phyloP scores from a whole-genome alignment of 2,113 vertebrate genomes.

The Seriola quinqueradiata region DNA sequence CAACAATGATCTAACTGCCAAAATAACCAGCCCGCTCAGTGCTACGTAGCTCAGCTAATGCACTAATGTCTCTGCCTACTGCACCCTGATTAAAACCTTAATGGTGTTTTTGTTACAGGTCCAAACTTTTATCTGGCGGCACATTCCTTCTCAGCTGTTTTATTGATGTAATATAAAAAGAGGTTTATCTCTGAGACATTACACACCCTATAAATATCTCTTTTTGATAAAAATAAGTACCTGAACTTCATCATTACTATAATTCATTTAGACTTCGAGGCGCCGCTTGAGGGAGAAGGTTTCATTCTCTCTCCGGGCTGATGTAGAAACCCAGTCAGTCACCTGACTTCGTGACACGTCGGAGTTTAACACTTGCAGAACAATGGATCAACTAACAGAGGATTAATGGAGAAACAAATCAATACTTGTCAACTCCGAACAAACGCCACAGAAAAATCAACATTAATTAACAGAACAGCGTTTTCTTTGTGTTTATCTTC shows the following conservation, averaged over 20 bases:
- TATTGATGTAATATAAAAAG: slow-evolving; percentile 33
- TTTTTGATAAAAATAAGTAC: slow-evolving; percentile 29
- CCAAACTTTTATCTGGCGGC: slow-evolving; percentile 58
- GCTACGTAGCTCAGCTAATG: slow-evolving; percentile 57
- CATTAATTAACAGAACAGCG: not conserved
- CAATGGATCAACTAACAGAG: not conserved
- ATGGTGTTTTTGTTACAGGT: slow-evolving; percentile 70
- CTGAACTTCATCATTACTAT: not conserved
- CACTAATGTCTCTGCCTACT: slow-evolving; percentile 53
- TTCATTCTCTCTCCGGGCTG: not conserved
- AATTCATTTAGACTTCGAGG: not conserved
- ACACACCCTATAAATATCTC: slow-evolving; percentile 3
- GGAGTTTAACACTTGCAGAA: not conserved
- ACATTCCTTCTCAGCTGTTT: slow-evolving; percentile 43
- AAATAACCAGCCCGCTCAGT: slow-evolving; percentile 58
- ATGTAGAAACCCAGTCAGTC: not conserved
- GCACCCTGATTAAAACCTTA: slow-evolving; percentile 70
- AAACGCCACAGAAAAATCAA: not conserved
- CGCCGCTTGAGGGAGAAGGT: not conserved
- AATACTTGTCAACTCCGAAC: not conserved
- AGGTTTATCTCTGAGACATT: slow-evolving; percentile 15
- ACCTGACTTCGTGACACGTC: not conserved
- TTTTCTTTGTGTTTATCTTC: not conserved
- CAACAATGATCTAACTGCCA: slow-evolving; percentile 77
- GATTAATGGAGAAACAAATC: not conserved